Evolutionary conservation across 1,140 invertebrate species (phyloP).

Genomic region (Metopolophium dirhodum): DNA sequence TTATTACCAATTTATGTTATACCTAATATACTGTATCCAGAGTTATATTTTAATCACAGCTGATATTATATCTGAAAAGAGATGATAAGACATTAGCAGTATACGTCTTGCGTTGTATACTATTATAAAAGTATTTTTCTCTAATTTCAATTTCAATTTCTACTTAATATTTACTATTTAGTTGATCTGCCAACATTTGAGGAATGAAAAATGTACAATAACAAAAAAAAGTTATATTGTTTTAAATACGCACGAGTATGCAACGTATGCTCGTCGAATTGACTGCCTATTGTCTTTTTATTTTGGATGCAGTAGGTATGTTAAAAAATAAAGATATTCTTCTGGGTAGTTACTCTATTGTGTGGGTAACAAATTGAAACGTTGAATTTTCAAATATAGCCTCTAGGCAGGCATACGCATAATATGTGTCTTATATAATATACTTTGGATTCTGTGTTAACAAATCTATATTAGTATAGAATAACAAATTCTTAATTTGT

Average conservation of each 20-base stretch:
- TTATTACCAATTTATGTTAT: not conserved
- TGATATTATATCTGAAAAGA: not conserved
- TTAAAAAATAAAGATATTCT: constrained; percentile 9
- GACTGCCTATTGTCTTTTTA: not conserved
- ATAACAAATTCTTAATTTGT: not conserved
- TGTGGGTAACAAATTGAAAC: not conserved
- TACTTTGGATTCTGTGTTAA: not conserved
- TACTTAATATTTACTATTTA: not conserved
- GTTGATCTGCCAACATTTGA: not conserved
- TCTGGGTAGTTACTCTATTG: not conserved
- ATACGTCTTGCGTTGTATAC: not conserved
- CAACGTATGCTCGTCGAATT: not conserved
- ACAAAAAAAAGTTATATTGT: not conserved
- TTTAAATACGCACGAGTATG: not conserved
- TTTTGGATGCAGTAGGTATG: not conserved
- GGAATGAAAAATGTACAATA: not conserved
- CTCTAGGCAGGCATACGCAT: not conserved
- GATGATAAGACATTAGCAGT: not conserved
- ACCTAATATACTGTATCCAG: not conserved
- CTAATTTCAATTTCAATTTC: not conserved
- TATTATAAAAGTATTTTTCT: not conserved
- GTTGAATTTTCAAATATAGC: not conserved
- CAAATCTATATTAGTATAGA: not conserved
- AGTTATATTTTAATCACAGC: not conserved
- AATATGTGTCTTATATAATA: not conserved